Evolutionary conservation across 2,888 invertebrate genomes (phyloP).

Genomic region (Archaeoteleia sp.): DNA sequence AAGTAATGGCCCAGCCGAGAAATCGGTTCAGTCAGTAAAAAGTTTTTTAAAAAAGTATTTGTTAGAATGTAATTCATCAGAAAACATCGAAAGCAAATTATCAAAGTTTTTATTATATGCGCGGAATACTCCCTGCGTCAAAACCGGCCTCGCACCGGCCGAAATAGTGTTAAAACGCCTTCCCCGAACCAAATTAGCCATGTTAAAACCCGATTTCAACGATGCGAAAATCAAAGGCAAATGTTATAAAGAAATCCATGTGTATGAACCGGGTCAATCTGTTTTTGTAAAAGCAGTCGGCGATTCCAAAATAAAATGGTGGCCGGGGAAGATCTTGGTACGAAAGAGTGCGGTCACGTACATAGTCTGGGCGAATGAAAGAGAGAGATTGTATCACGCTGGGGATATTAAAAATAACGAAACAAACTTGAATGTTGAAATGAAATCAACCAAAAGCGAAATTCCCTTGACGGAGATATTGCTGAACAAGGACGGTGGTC

Average conservation of each 20-base stretch:
- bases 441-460: not conserved
- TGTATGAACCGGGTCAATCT: not conserved
- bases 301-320: no score
- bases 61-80: not conserved
- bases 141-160: conserved; percentile 31
- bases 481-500: no score
- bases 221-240: no score
- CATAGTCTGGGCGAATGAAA: no score
- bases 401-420: not conserved
- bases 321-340: no score
- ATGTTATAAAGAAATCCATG: not conserved
- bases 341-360: no score
- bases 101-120: conserved; percentile 27
- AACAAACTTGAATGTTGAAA: not conserved
- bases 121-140: conserved; percentile 35
- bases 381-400: not conserved
- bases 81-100: conserved; percentile 15
- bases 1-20: conserved; percentile 52
- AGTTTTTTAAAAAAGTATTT: conserved; percentile 24
- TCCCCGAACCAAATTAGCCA: conserved; percentile 25
- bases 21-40: conserved; percentile 47
- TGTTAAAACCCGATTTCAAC: conserved; percentile 28
- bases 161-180: conserved; percentile 33
- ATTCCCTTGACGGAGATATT: not conserved
- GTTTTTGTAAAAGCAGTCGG: conserved; percentile 12